Evolutionary conservation across 2,113 vertebrate species (phyloP), one percentile per base, ranked within the genome.

Genomic region (Enhydra lutris): DNA sequence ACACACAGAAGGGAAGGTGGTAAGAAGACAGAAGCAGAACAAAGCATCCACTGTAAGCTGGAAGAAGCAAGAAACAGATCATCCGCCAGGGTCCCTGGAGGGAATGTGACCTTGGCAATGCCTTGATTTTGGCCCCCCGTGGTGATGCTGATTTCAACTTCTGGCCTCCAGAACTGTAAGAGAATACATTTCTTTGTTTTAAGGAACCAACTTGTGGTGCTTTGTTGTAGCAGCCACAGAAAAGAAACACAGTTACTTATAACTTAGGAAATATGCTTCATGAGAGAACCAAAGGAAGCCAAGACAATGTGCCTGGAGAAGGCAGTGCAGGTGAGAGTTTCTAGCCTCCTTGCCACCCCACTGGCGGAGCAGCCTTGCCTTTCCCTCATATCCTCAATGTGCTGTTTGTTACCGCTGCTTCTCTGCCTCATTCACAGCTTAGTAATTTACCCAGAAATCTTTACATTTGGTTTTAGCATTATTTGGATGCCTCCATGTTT

Each of bases 321-420:
- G 4, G 17, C 20, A n/a, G 3, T 31, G 31, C 23, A 0, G 4
- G 0, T 10, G 5, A 73, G 17, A 29, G 18, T n/a, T 17, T 42
- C 39, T 31, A 21, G 21, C 9, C 2, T 17, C 12, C 24, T 29
- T 6, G 2, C 1, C 7, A 2, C 0, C 8, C 26, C 29, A 14
- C 59, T 26, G 20, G 1, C 21, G 3, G 42, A 61, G 11, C 5
- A 17, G 9, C 1, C 15, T 83, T 1, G 0, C 7, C 13, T 74
- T 0, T 0, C 9, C 4, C n/a, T n/a, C 6, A 3, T 2, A 3
- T 7, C 12, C 57, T 47, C 31, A 5, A 0, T 3, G 42, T 11
- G 6, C 36, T 11, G 0, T 5, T 0, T 6, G 18, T 18, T 13
- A 47, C 13, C n/a, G 59, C 3, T 5, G 1, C 36, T 7, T 1